These are phyloP conservation scores for Anguilla megastoma DNA, from an alignment of 2,797 vertebrate species.

Conservation along the genomic window DNA sequence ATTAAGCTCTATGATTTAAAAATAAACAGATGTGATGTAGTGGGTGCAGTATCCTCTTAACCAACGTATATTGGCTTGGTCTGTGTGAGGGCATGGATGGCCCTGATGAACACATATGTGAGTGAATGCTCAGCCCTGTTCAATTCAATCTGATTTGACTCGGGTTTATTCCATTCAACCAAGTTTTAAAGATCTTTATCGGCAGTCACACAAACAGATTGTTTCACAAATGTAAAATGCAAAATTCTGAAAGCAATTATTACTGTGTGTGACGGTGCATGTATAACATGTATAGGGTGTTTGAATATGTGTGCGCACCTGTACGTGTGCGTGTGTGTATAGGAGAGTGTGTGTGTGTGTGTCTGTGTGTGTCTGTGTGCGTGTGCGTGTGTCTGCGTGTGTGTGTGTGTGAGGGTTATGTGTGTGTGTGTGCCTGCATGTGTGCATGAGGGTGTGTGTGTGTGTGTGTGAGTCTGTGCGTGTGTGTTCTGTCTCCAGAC, in stretches of 20 bases:
- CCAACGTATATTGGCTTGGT: neutral
- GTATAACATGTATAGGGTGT: slow-evolving; percentile 7
- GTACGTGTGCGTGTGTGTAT: neutral
- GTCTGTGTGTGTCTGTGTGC: neutral
- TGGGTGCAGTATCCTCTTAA: neutral
- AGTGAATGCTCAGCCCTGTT: neutral
- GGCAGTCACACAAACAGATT: neutral
- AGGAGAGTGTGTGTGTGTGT: neutral
- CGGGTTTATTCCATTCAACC: neutral
- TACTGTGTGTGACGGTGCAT: neutral
- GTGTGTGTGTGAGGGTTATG: too few species aligned
- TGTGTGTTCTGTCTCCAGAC: neutral
- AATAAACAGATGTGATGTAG: neutral
- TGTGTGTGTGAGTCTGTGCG: neutral
- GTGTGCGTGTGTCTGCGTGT: too few species aligned
- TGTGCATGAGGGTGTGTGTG: neutral
- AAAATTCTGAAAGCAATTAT: neutral
- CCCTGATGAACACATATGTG: neutral
- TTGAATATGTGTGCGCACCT: neutral
- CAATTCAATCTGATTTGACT: neutral
- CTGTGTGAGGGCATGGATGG: neutral
- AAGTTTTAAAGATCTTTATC: neutral
- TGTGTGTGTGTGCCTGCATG: slow-evolving; percentile 1
- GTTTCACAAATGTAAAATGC: neutral
- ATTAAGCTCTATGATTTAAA: neutral